Evolutionary conservation across 2,797 vertebrate species (phyloP).

Genomic region (Lemur catta): DNA sequence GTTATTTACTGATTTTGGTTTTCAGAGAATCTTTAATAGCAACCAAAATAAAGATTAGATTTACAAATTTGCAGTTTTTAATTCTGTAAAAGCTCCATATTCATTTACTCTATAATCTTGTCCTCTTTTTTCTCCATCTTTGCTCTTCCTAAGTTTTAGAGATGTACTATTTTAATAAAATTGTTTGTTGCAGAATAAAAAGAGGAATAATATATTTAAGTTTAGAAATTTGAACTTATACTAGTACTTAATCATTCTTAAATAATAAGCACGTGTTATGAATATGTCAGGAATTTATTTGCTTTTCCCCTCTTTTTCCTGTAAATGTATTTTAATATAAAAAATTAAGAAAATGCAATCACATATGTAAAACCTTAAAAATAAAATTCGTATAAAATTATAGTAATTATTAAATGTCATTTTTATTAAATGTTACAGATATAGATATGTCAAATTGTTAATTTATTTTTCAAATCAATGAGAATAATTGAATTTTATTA

Average conservation of each 20-base stretch:
- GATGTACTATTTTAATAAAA: constrained; percentile 11
- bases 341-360: not conserved
- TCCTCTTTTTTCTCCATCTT: not conserved
- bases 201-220: not conserved
- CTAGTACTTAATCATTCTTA: constrained; percentile 29
- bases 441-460: not conserved
- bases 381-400: not conserved
- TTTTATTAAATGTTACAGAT: not conserved
- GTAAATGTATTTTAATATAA: not conserved
- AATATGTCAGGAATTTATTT: not conserved
- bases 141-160: constrained; percentile 33
- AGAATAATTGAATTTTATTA: constrained; percentile 6
- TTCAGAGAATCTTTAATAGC: constrained; percentile 28
- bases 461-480: not conserved
- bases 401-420: not conserved
- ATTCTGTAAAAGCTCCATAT: not conserved
- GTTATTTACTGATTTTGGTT: constrained; percentile 1
- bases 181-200: constrained; percentile 23
- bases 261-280: not conserved
- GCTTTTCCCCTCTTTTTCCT: not conserved
- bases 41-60: not conserved
- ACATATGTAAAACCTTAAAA: not conserved
- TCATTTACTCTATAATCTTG: not conserved
- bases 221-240: constrained; percentile 47
- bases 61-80: constrained; percentile 6